These are phyloP conservation scores for Syncerus caffer DNA, from an alignment of 2,797 vertebrate species.

Conservation along the genomic window DNA sequence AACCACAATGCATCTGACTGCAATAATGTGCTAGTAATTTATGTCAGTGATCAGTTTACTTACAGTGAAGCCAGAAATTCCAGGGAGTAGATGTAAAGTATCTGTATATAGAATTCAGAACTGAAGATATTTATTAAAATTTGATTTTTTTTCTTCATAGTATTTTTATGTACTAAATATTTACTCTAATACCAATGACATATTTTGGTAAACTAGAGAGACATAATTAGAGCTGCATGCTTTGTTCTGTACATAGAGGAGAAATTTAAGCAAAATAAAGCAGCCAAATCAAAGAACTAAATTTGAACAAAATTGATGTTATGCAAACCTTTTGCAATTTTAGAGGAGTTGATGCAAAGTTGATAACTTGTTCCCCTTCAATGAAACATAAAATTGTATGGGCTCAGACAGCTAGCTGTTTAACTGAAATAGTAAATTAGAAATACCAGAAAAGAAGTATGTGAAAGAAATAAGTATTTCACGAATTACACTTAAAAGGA, in stretches of 20 bases:
- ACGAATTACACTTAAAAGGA: constrained; percentile 53
- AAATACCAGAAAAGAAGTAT: constrained; percentile 41
- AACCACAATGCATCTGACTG: constrained; percentile 91
- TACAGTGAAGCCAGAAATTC: constrained; percentile 80
- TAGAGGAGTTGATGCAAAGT: constrained; percentile 64
- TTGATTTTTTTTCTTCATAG: constrained; percentile 80
- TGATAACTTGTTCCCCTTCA: constrained; percentile 55
- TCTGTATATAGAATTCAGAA: constrained; percentile 93
- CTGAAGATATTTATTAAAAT: constrained; percentile 95
- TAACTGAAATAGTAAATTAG: constrained; percentile 71
- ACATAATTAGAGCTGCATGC: constrained; percentile 57
- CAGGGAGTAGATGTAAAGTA: constrained; percentile 88
- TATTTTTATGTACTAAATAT: constrained; percentile 83
- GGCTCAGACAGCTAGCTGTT: constrained; percentile 56
- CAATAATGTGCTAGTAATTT: constrained; percentile 84
- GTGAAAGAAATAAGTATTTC: neutral
- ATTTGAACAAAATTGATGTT: constrained; percentile 73
- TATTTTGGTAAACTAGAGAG: constrained; percentile 72
- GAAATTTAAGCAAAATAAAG: constrained; percentile 70
- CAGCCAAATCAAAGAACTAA: constrained; percentile 57
- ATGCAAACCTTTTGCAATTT: constrained; percentile 32
- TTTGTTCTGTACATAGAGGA: constrained; percentile 49
- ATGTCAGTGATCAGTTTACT: constrained; percentile 76
- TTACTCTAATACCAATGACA: constrained; percentile 75
- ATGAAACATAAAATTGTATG: neutral